phyloP scores from a whole-genome alignment of 1,140 invertebrate genomes.

The Ruditapes philippinarum region DNA sequence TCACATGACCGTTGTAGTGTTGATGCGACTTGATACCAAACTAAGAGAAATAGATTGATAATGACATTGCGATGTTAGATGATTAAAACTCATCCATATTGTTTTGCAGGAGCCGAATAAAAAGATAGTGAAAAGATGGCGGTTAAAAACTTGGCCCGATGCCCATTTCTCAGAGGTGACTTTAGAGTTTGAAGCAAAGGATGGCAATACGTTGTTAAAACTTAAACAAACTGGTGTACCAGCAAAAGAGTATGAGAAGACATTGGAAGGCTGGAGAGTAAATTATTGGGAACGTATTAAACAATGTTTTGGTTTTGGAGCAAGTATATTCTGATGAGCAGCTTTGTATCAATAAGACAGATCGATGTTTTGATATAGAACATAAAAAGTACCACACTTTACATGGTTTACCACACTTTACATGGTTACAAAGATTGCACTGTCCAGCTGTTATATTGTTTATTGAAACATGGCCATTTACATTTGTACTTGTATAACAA shows the following conservation, averaged over 20 bases:
- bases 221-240: conserved; percentile 94
- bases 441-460: background rate
- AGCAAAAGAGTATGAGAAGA: conserved; percentile 92
- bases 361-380: too few relatives aligned
- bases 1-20: too few relatives aligned
- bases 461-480: background rate
- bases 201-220: conserved; percentile 93
- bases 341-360: too few relatives aligned
- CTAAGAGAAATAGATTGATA: too few relatives aligned
- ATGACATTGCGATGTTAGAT: too few relatives aligned
- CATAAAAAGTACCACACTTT: too few relatives aligned
- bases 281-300: conserved; percentile 98
- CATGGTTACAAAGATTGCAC: conserved; percentile 4
- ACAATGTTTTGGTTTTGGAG: conserved; percentile 96
- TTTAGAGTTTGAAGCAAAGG: conserved; percentile 94
- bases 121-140: conserved; percentile 97
- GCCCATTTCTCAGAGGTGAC: conserved; percentile 96
- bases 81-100: too few relatives aligned
- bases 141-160: conserved; percentile 97
- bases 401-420: background rate
- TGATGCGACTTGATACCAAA: too few relatives aligned
- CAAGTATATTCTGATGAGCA: conserved; percentile 89
- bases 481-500: too few relatives aligned
- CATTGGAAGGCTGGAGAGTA: conserved; percentile 95
- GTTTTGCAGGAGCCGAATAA: conserved; percentile 90